phyloP scores from a whole-genome alignment of 2,888 invertebrate genomes.

The Epirrita christyi region DNA sequence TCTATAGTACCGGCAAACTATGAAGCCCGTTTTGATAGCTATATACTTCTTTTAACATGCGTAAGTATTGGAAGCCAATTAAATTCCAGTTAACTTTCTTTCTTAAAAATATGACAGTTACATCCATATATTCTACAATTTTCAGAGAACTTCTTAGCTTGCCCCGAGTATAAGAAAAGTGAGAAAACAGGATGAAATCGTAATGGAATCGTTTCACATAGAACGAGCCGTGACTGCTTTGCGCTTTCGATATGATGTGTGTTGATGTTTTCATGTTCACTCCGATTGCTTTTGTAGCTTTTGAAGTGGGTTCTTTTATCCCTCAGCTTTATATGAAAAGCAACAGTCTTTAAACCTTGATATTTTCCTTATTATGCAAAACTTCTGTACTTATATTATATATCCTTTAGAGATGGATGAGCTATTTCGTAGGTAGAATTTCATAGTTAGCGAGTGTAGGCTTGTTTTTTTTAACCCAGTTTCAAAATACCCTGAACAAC shows the following conservation, averaged over 20 bases:
- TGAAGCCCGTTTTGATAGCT: slow-evolving; percentile 1
- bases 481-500: too few relatives aligned
- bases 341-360: too few relatives aligned
- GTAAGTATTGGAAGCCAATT: too few relatives aligned
- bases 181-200: slow-evolving; percentile 18
- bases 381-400: too few relatives aligned
- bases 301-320: slow-evolving; percentile 10
- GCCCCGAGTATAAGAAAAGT: slow-evolving; percentile 6
- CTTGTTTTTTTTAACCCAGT: too few relatives aligned
- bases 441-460: too few relatives aligned
- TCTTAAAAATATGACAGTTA: too few relatives aligned
- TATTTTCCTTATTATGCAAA: too few relatives aligned
- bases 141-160: neutral
- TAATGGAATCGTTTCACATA: slow-evolving; percentile 21
- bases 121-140: too few relatives aligned
- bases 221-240: slow-evolving; percentile 1
- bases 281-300: slow-evolving; percentile 12
- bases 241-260: slow-evolving; percentile 1
- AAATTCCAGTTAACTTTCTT: too few relatives aligned
- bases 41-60: neutral
- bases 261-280: slow-evolving; percentile 8
- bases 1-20: neutral
- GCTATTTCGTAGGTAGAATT: too few relatives aligned
- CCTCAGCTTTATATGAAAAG: neutral
- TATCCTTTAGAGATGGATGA: too few relatives aligned